Base-by-base conservation (phyloP, 1,140 invertebrate species). In the Drosophila parvula region DNA sequence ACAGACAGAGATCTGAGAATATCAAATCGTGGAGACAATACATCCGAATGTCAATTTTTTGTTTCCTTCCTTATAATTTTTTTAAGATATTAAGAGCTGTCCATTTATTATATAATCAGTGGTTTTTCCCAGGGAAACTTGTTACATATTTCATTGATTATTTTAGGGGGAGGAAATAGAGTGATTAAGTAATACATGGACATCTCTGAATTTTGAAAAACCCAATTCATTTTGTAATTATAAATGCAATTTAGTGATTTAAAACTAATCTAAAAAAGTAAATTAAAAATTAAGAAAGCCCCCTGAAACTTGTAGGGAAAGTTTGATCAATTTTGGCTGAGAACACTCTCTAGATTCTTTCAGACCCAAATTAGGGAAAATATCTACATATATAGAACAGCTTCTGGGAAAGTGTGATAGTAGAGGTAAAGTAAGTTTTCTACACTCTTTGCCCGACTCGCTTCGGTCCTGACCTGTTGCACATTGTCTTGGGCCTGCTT, bases 31-130 rank as follows among this genome's bases (percentile, higher is more conserved):
- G 68, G 45, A 61, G 34, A 40, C 40, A 55, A 67, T 34, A 38
- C 27, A 71, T 34, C 73, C 79, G 88, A 90, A 90, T 90, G 88
- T 90, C 88, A 90, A 90, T 86, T 90, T 88, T 86, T 79, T 55
- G 22, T 12, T 22, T 36, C 0, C 55, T 47, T 43, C 40, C 40
- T 70, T 50, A 65, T 11, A 68, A 40, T 34, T 28, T 34, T 44
- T 47, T 27, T 38, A 47, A 55, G 32, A 30, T 30, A 44, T 63
- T 38, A 50, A 69, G 9, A 38, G 27, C 61, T 47, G 32, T 53
- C 12, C 50, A 53, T 36, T 9, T 36, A 22, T 36, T 10, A 22
- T 0, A 2, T 36, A 36, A 36, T 22, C 22, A 22, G 22, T 22
- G 22, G 22, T 22, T 22, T 22, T 22, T 22, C 22, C 3, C 22